Conservation (phyloP, 2,888 invertebrate genomes). For the Pseudococcus viburni region DNA sequence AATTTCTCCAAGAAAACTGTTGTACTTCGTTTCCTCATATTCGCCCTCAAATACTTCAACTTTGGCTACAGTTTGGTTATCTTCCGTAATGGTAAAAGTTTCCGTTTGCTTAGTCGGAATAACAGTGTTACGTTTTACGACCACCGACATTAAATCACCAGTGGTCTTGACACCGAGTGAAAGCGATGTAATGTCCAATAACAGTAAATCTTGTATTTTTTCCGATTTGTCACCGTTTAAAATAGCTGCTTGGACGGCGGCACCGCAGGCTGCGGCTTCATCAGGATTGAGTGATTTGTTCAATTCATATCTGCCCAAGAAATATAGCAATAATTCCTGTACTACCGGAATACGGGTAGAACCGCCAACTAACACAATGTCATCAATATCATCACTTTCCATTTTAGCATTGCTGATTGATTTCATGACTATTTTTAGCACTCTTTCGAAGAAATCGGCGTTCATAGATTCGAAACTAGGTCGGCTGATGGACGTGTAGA, state of each 20-base stretch:
- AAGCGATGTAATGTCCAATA: neutral
- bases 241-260: neutral
- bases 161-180: neutral
- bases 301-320: neutral
- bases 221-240: neutral
- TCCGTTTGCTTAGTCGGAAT: neutral
- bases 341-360: conserved; percentile 98
- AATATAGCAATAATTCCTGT: conserved; percentile 77
- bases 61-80: neutral
- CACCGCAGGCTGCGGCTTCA: neutral
- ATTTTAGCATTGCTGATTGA: neutral
- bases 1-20: neutral
- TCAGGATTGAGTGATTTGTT: neutral
- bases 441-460: neutral
- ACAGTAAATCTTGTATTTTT: neutral
- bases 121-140: neutral
- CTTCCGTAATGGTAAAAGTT: conserved; percentile 83
- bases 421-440: neutral
- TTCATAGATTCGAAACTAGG: neutral
- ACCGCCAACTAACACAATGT: conserved; percentile 78
- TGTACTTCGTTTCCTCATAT: neutral
- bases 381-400: conserved; percentile 71
- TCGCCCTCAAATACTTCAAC: neutral
- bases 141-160: conserved; percentile 76
- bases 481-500: neutral